These are phyloP conservation scores for Heterochromis multidens DNA, from an alignment of 2,113 vertebrate species.

Conservation along the genomic window DNA sequence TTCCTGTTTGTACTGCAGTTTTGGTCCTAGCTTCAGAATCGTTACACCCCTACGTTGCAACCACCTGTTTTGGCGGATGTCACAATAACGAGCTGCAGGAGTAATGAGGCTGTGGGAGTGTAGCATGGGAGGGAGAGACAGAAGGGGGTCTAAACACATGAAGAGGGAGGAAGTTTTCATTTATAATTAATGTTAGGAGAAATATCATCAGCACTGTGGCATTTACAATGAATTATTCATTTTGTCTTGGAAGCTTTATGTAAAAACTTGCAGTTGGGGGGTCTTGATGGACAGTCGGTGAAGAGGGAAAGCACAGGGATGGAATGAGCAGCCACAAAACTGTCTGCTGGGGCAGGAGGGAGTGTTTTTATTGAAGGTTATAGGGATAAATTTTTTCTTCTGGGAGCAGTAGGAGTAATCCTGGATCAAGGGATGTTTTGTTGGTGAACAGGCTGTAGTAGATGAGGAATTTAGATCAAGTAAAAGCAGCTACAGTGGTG, in stretches of 20 bases:
- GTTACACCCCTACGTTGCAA: slow-evolving; percentile 34
- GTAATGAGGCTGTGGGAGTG: slow-evolving; percentile 67
- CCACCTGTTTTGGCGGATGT: slow-evolving; percentile 70
- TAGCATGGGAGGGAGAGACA: slow-evolving; percentile 3
- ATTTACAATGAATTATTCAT: slow-evolving; percentile 81
- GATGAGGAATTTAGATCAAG: background rate
- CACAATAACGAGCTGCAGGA: slow-evolving; percentile 41
- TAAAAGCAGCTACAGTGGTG: background rate
- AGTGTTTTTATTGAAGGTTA: background rate
- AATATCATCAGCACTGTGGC: slow-evolving; percentile 77
- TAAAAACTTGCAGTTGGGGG: slow-evolving; percentile 62
- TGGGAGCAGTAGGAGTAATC: background rate
- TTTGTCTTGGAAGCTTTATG: slow-evolving; percentile 67
- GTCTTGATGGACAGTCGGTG: slow-evolving; percentile 58
- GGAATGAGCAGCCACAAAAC: background rate
- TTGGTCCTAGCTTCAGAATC: background rate
- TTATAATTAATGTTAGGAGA: slow-evolving; percentile 78
- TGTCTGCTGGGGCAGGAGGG: background rate
- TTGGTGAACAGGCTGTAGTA: background rate
- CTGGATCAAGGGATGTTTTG: background rate
- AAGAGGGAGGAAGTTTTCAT: slow-evolving; percentile 63
- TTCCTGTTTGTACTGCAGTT: background rate
- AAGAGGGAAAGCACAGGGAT: slow-evolving; percentile 25
- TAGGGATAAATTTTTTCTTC: slow-evolving; percentile 10
- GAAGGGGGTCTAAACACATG: slow-evolving; percentile 58